These are phyloP conservation scores for Drosophila aldrichi DNA, from an alignment of 2,888 invertebrate species.

Conservation along the genomic window DNA sequence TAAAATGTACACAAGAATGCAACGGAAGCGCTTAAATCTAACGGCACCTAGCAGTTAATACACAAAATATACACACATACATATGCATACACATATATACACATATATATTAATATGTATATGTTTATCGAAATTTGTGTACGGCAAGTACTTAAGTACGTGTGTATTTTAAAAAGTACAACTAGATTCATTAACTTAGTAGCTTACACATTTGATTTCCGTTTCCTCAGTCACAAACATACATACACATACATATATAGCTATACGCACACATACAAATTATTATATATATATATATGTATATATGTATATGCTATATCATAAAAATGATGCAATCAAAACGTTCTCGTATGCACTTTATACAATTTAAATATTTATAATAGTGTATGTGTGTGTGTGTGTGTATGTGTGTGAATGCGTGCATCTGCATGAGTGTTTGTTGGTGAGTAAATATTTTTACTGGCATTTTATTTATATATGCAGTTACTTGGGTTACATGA, in stretches of 20 bases:
- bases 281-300: too few species aligned
- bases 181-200: constrained; percentile 33
- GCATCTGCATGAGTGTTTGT: constrained; percentile 13
- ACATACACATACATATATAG: constrained; percentile 27
- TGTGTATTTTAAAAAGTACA: constrained; percentile 37
- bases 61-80: constrained; percentile 65
- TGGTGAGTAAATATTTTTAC: background rate
- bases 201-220: constrained; percentile 42
- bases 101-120: constrained; percentile 6
- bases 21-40: constrained; percentile 76
- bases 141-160: constrained; percentile 25
- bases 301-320: constrained; percentile 17
- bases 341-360: constrained; percentile 42
- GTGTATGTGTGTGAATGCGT: constrained; percentile 14
- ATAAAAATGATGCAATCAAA: constrained; percentile 48
- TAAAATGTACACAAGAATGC: constrained; percentile 49
- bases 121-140: constrained; percentile 1
- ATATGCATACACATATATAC: constrained; percentile 8
- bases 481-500: constrained; percentile 10
- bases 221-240: constrained; percentile 37
- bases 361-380: constrained; percentile 39
- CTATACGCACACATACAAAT: too few species aligned
- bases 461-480: constrained; percentile 15
- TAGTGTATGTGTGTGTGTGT: constrained; percentile 16
- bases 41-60: constrained; percentile 67